These are phyloP conservation scores for Chloebia gouldiae DNA, from an alignment of 2,113 vertebrate species.

Conservation along the genomic window DNA sequence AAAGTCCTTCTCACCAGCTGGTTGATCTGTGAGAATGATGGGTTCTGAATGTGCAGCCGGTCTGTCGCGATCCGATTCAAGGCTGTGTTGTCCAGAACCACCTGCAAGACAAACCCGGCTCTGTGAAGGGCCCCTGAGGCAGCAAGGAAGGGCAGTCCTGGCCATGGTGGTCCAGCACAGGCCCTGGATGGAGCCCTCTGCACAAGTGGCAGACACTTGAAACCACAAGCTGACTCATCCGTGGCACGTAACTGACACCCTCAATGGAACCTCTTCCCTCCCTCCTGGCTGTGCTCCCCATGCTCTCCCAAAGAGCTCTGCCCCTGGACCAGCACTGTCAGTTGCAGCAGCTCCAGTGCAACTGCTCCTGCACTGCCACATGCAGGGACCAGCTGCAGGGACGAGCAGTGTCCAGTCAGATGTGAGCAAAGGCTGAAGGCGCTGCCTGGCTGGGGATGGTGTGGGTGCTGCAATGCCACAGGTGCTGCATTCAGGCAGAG, in stretches of 20 bases:
- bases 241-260: not conserved
- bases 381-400: not conserved
- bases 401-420: fast-evolving
- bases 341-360: not conserved
- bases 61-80: slow-evolving; percentile 95
- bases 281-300: not conserved
- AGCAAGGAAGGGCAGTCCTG: not conserved
- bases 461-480: not conserved
- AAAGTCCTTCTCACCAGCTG: slow-evolving; percentile 85
- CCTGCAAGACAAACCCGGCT: slow-evolving; percentile 64
- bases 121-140: not conserved
- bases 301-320: not conserved
- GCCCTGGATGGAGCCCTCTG: not conserved
- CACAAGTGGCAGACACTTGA: not conserved
- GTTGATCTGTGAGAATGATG: slow-evolving; percentile 97
- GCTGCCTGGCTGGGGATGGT: not conserved
- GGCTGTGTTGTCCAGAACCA: slow-evolving; percentile 95
- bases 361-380: not conserved
- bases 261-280: slow-evolving; percentile 13
- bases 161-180: not conserved
- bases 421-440: fast-evolving
- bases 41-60: slow-evolving; percentile 95
- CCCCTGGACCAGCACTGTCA: not conserved
- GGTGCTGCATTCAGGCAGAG: not conserved
- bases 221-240: slow-evolving; percentile 29